Conservation (phyloP, 2,797 vertebrate species). For the Semotilus atromaculatus region DNA sequence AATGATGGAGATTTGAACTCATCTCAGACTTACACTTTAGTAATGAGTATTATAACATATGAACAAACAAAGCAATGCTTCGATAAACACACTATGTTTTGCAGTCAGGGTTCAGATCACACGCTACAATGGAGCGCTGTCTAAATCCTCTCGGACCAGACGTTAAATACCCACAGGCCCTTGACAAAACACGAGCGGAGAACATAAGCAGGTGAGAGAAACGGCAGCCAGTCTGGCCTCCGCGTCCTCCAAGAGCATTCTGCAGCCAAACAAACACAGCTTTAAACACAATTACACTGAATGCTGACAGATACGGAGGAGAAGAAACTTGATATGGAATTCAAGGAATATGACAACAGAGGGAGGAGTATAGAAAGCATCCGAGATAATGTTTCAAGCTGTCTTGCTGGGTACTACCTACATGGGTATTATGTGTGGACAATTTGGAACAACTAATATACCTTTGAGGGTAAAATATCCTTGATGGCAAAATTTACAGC, state of each 20-base stretch:
- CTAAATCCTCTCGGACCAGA: conserved; percentile 32
- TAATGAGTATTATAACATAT: conserved; percentile 1
- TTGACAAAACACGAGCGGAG: conserved; percentile 37
- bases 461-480: neutral
- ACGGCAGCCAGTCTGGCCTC: conserved; percentile 34
- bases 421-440: neutral
- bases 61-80: conserved; percentile 22
- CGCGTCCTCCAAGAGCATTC: conserved; percentile 26
- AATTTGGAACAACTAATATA: neutral
- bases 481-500: neutral
- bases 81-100: neutral
- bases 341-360: conserved; percentile 18
- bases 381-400: neutral
- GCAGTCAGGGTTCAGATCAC: conserved; percentile 17
- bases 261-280: conserved; percentile 45
- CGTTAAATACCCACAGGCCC: conserved; percentile 39
- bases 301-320: conserved; percentile 18
- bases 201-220: conserved; percentile 46
- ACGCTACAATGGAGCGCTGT: conserved; percentile 29
- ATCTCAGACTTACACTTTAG: neutral
- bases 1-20: neutral
- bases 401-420: neutral
- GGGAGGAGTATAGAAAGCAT: neutral
- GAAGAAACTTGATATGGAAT: conserved; percentile 17
- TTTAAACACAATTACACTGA: conserved; percentile 44